Conservation (phyloP, 2,797 vertebrate genomes). For the Pangasius krempfi region DNA sequence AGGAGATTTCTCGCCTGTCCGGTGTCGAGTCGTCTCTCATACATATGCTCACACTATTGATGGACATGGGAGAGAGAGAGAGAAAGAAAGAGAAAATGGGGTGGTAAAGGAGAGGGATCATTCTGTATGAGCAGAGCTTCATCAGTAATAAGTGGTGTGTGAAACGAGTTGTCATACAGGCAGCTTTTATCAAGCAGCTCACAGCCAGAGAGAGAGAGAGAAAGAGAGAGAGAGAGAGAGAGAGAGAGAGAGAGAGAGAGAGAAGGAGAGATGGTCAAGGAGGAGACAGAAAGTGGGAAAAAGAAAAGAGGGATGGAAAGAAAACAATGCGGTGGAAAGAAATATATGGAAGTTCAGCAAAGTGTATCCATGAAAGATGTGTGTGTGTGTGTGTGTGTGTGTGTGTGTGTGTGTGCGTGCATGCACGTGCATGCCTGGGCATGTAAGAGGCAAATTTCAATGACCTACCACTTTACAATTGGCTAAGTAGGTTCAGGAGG, state of each 20-base stretch:
- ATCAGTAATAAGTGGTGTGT: conserved; percentile 65
- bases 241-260: neutral
- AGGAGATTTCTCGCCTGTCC: conserved; percentile 46
- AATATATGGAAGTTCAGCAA: neutral
- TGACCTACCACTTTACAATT: neutral
- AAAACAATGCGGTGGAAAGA: neutral
- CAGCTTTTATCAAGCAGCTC: conserved; percentile 47
- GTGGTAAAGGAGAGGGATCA: conserved; percentile 37
- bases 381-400: neutral
- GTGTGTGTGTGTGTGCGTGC: neutral
- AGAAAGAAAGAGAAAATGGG: conserved; percentile 26
- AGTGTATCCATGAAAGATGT: neutral
- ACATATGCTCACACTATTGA: conserved; percentile 18
- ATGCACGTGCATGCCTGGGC: neutral
- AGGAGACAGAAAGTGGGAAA: neutral
- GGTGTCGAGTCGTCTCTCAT: conserved; percentile 32
- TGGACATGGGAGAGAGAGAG: conserved; percentile 11
- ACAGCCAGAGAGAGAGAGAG: conserved; percentile 14
- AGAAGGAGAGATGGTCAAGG: neutral
- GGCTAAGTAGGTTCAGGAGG: neutral
- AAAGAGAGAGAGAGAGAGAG: neutral
- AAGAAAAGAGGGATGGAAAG: neutral
- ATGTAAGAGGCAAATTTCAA: neutral
- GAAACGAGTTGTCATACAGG: conserved; percentile 63
- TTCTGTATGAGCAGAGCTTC: conserved; percentile 66